Evolutionary conservation across 1,140 invertebrate species (phyloP).

Genomic region (Saccostrea glomerata): DNA sequence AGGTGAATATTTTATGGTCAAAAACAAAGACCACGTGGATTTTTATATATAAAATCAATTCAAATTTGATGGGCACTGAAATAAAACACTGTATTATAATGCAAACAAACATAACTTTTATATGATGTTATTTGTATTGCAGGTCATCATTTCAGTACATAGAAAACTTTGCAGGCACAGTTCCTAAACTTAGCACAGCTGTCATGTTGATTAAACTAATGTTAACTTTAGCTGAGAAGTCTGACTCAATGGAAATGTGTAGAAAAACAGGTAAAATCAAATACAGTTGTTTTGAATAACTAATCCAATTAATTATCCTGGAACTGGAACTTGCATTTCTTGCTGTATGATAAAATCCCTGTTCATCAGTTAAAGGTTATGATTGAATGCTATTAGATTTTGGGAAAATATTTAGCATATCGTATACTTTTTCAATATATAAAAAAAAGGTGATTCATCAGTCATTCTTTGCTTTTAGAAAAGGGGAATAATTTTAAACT

Average conservation of each 20-base stretch:
- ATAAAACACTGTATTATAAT: neutral
- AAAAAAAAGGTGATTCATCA: neutral
- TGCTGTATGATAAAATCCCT: too few species aligned
- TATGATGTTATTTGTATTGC: conserved; percentile 50
- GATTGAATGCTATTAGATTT: too few species aligned
- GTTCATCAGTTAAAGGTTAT: too few species aligned
- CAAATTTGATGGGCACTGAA: neutral
- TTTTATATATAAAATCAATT: too few species aligned
- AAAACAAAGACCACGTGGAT: too few species aligned
- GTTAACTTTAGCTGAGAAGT: conserved; percentile 65
- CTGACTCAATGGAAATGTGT: conserved; percentile 49
- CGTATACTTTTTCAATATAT: too few species aligned
- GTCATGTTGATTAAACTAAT: conserved; percentile 72
- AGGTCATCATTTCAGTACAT: conserved; percentile 73
- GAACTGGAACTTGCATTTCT: too few species aligned
- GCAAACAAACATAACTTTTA: neutral
- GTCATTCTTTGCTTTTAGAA: neutral
- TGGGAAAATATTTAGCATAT: too few species aligned
- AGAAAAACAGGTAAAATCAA: conserved; percentile 53
- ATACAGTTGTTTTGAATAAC: too few species aligned
- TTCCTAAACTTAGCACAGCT: conserved; percentile 68
- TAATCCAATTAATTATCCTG: too few species aligned
- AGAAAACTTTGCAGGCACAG: conserved; percentile 70
- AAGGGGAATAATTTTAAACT: neutral
- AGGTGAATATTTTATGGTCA: too few species aligned